Percentiles rank a stretch among this genome's conserved stretches.
phyloP scores from a whole-genome alignment of 23 tunicate genomes.

The Ciona savignyi region DNA sequence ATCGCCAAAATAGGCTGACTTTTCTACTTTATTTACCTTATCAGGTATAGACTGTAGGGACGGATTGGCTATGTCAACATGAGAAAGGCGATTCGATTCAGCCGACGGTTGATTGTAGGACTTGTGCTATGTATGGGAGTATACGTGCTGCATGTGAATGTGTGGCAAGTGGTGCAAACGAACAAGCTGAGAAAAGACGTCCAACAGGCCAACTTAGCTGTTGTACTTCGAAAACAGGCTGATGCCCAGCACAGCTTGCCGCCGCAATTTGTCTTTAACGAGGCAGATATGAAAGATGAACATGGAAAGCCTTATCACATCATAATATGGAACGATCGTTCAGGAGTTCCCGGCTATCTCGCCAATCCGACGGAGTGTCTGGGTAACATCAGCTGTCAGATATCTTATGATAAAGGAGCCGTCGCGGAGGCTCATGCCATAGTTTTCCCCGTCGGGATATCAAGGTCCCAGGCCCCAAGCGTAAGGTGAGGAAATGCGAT shows the following conservation, averaged over 20 bases:
- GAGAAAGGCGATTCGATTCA: not conserved
- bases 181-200: not conserved
- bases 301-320: constrained; percentile 31
- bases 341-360: constrained; percentile 51
- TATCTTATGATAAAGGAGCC: constrained; percentile 26
- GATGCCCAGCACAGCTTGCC: not conserved
- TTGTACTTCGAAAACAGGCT: not conserved
- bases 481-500: not conserved
- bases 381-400: constrained; percentile 60
- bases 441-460: constrained; percentile 29
- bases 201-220: not conserved
- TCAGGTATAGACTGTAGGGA: too few relatives aligned
- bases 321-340: constrained; percentile 24
- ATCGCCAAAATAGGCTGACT: too few relatives aligned
- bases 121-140: not conserved
- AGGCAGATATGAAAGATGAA: constrained; percentile 46
- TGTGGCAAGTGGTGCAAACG: not conserved
- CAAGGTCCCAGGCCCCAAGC: not conserved
- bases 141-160: not conserved
- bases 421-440: constrained; percentile 48
- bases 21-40: too few relatives aligned
- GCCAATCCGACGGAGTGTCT: constrained; percentile 81
- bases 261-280: constrained; percentile 14
- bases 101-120: not conserved
- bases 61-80: too few relatives aligned